A percentile compares a stretch with the other conserved stretches of the same genome.
Evolutionary conservation across 2,113 vertebrate genomes (phyloP).

Genomic region (Kobus ellipsiprymnus): DNA sequence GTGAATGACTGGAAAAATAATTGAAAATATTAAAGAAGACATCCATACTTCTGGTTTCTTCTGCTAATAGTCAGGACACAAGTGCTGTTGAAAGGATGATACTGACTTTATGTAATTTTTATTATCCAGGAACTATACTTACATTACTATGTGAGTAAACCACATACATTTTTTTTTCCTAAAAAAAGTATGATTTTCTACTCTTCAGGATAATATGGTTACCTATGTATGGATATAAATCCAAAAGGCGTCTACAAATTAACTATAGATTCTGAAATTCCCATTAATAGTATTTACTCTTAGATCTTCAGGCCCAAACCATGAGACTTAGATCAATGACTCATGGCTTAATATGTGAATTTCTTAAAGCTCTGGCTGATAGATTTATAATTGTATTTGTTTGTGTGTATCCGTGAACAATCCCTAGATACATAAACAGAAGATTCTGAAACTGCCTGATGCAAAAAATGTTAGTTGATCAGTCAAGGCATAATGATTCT

Average conservation of each 20-base stretch:
- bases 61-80: not conserved
- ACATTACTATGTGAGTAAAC: not conserved
- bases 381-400: not conserved
- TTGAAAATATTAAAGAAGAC: not conserved
- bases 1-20: not conserved
- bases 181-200: not conserved
- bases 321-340: not conserved
- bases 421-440: not conserved
- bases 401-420: not conserved
- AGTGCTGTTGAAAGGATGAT: not conserved
- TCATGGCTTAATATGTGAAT: not conserved
- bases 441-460: not conserved
- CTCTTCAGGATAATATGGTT: not conserved
- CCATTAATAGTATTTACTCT: not conserved
- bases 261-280: not conserved
- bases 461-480: not conserved
- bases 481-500: not conserved
- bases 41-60: not conserved
- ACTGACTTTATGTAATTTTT: not conserved
- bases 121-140: not conserved
- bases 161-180: not conserved
- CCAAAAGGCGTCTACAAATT: not conserved
- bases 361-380: not conserved
- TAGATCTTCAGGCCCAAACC: not conserved
- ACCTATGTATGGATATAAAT: not conserved